A percentile compares a stretch with the other conserved stretches of the same genome.
phyloP scores from a whole-genome alignment of 2,797 vertebrate genomes.

The Crossoptilon crossoptilon region DNA sequence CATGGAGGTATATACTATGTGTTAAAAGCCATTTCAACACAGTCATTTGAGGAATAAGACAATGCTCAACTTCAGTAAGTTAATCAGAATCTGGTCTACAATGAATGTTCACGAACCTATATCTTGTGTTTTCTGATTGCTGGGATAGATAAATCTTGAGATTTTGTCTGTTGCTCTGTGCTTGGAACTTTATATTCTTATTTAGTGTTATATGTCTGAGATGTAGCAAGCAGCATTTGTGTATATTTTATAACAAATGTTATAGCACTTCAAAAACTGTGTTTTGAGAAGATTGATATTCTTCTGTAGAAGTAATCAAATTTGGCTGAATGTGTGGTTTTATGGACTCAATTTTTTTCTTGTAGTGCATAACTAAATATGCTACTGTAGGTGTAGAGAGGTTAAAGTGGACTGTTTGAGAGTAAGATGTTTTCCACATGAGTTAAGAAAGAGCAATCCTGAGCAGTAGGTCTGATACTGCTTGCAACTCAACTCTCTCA shows the following conservation, averaged over 20 bases:
- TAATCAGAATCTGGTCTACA: neutral
- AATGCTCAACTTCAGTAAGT: neutral
- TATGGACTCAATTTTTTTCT: neutral
- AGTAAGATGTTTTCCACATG: neutral
- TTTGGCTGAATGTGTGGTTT: neutral
- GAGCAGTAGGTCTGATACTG: neutral
- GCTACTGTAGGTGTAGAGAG: neutral
- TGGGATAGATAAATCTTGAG: neutral
- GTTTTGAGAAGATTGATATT: neutral
- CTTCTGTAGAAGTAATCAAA: neutral
- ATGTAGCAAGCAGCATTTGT: neutral
- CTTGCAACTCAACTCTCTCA: neutral
- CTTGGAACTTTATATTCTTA: constrained; percentile 13
- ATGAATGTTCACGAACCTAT: neutral
- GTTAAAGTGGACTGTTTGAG: neutral
- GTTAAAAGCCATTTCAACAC: neutral
- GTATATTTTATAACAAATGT: neutral
- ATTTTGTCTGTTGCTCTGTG: neutral
- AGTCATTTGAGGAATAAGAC: neutral
- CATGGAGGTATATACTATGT: fast-evolving
- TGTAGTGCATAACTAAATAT: neutral
- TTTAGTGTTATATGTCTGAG: neutral
- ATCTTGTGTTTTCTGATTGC: neutral
- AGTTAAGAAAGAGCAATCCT: neutral
- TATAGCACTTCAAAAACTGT: neutral